Evolutionary conservation across 92 coral and sea anemone species (phyloP).

Genomic region (Bergia puertoricense): DNA sequence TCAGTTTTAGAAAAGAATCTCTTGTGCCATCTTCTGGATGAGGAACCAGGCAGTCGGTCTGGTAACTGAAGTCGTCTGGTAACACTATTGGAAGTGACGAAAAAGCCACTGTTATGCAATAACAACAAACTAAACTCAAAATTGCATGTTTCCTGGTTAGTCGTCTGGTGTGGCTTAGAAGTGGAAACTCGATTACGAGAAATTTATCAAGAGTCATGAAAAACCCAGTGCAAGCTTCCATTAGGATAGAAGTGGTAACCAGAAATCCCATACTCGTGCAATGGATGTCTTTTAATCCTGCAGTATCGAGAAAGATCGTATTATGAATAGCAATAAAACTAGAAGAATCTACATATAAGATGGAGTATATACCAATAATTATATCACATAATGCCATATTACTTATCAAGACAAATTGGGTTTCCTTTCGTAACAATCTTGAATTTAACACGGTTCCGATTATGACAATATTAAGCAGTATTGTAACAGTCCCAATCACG

Average conservation of each 20-base stretch:
- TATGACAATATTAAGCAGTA: not conserved
- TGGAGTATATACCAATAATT: not conserved
- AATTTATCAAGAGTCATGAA: constrained; percentile 10
- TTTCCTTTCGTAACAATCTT: not conserved
- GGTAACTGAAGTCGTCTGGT: not conserved
- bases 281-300: not conserved
- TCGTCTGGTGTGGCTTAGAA: not conserved
- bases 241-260: not conserved
- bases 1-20: not conserved
- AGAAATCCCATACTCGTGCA: not conserved
- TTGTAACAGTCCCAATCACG: not conserved
- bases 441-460: constrained; percentile 18
- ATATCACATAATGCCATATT: constrained; percentile 6
- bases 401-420: constrained; percentile 4
- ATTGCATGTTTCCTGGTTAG: constrained; percentile 5
- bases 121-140: not conserved
- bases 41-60: not conserved
- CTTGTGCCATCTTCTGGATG: not conserved
- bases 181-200: not conserved
- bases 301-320: not conserved
- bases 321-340: not conserved
- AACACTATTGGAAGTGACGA: not conserved
- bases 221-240: constrained; percentile 5
- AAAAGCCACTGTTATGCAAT: not conserved
- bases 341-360: not conserved